Conservation (phyloP, 2,113 vertebrate species). For the Amia ocellicauda region DNA sequence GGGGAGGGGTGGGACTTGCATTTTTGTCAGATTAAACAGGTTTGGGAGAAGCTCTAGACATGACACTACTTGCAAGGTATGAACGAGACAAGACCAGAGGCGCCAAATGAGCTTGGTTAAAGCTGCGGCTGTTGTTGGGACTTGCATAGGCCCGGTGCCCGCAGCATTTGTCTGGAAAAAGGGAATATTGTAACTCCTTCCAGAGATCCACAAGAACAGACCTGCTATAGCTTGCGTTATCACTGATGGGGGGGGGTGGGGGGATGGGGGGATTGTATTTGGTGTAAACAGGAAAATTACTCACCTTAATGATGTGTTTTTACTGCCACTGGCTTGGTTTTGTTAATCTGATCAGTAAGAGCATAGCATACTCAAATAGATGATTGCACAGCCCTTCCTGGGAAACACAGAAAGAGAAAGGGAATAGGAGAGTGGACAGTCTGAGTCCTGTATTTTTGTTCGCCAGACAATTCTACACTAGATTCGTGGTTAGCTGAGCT, state of each 20-base stretch:
- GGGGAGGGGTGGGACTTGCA: constrained; percentile 21
- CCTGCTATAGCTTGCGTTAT: constrained; percentile 76
- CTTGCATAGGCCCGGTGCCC: constrained; percentile 87
- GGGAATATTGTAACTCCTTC: constrained; percentile 76
- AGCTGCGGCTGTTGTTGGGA: constrained; percentile 79
- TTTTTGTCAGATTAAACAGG: constrained; percentile 74
- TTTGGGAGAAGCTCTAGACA: constrained; percentile 73
- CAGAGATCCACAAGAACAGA: constrained; percentile 74
- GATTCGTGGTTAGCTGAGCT: no score
- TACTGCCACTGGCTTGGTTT: constrained; percentile 55
- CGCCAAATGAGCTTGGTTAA: constrained; percentile 87
- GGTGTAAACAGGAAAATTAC: constrained; percentile 79
- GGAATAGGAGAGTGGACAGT: background rate
- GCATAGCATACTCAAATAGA: background rate
- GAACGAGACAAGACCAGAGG: constrained; percentile 98
- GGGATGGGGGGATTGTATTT: constrained; percentile 44
- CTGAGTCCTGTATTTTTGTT: no score
- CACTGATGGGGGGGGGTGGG: no score
- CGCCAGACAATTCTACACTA: no score
- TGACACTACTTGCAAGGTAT: constrained; percentile 94
- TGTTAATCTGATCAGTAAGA: constrained; percentile 49
- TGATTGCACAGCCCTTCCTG: background rate
- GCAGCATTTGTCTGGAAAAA: constrained; percentile 85
- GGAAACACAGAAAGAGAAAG: background rate
- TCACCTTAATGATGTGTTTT: constrained; percentile 69